These are phyloP conservation scores for Chymomyza costata DNA, from an alignment of 1,140 invertebrate species.

Conservation along the genomic window DNA sequence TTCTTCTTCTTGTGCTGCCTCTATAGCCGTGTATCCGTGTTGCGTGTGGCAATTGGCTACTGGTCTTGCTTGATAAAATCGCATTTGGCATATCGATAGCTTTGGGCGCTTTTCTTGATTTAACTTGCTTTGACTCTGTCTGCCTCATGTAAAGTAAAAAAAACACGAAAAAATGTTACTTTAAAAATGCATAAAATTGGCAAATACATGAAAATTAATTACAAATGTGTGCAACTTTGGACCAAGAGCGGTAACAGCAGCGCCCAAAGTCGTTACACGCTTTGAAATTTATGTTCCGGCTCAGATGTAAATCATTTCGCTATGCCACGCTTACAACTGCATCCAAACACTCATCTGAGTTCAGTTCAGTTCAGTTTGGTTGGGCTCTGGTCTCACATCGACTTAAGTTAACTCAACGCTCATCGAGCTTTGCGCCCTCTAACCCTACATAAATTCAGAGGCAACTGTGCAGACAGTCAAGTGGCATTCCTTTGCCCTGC, in stretches of 20 bases:
- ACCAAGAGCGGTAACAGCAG: slow-evolving; percentile 8
- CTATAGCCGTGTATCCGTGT: slow-evolving; percentile 5
- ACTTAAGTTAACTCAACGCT: slow-evolving; percentile 40
- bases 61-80: slow-evolving; percentile 42
- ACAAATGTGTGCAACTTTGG: slow-evolving; percentile 1
- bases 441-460: slow-evolving; percentile 68
- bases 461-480: slow-evolving; percentile 61
- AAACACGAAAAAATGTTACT: slow-evolving; percentile 16
- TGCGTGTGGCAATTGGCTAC: slow-evolving; percentile 33
- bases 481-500: slow-evolving; percentile 69
- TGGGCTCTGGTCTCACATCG: slow-evolving; percentile 6
- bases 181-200: slow-evolving; percentile 41
- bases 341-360: slow-evolving; percentile 10
- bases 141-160: too few relatives aligned
- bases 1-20: too few relatives aligned
- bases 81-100: slow-evolving; percentile 39
- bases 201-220: slow-evolving; percentile 21
- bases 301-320: slow-evolving; percentile 74
- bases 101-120: too few relatives aligned
- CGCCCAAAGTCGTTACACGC: slow-evolving; percentile 53
- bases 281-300: slow-evolving; percentile 45
- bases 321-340: slow-evolving; percentile 60
- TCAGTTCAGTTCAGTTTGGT: slow-evolving; percentile 10
- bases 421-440: slow-evolving; percentile 68
- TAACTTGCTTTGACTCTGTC: too few relatives aligned